Conservation (phyloP, 2,888 invertebrate species). For the Troides aeacus region DNA sequence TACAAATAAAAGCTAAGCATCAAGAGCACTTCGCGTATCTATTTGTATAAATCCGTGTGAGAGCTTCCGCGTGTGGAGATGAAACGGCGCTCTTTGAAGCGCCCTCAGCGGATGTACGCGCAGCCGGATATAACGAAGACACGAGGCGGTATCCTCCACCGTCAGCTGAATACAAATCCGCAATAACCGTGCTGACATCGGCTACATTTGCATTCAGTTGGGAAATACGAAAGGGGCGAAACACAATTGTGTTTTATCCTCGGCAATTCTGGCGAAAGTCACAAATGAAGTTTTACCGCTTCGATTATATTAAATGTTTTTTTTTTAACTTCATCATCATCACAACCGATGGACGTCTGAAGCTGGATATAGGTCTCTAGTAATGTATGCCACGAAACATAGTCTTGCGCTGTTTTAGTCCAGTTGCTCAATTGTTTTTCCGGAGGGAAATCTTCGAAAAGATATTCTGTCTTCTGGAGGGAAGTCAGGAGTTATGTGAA, state of each 20-base stretch:
- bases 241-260: constrained; percentile 15
- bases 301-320: background rate
- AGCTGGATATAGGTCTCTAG: too few relatives aligned
- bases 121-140: constrained; percentile 11
- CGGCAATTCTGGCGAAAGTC: background rate
- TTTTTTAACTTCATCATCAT: background rate
- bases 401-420: too few relatives aligned
- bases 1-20: background rate
- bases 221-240: constrained; percentile 7
- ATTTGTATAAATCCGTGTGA: constrained; percentile 33
- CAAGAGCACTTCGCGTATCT: background rate
- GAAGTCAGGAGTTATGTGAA: too few relatives aligned
- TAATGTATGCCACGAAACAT: too few relatives aligned
- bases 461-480: too few relatives aligned
- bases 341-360: too few relatives aligned
- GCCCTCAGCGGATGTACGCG: constrained; percentile 10
- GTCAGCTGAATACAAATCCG: constrained; percentile 28
- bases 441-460: too few relatives aligned
- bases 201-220: constrained; percentile 23
- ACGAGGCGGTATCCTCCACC: constrained; percentile 15
- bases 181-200: constrained; percentile 23
- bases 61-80: constrained; percentile 25
- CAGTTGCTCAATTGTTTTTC: too few relatives aligned
- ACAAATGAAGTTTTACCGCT: background rate
- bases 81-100: constrained; percentile 17